Base-by-base conservation (phyloP, 2,888 invertebrate species). In the Ophion obscuratus region DNA sequence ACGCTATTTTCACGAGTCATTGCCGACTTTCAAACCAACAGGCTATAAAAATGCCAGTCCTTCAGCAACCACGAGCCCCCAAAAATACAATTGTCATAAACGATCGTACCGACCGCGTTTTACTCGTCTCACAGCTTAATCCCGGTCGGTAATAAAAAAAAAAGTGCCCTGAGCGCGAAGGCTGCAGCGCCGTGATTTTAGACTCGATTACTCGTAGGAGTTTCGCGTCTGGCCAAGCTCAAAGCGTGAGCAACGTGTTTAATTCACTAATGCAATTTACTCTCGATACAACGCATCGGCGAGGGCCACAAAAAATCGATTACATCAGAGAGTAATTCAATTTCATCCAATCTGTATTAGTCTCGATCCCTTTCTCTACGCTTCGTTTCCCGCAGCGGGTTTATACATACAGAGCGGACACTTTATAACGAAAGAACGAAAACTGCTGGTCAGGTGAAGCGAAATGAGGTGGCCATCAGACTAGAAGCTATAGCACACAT, bases 391-490 rank as follows among this genome's bases (percentile, higher is more conserved):
- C 11, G 11, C 57, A 78, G 61, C 74, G 64, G 64, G 81, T 75
- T 84, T 84, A 80, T 80, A 31, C 73, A 76, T 59, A 78, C 68
- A 77, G 66, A 66, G 67, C 81, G 61, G 77, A 73, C 84, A 75
- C 64, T 62, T 81, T 78, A 74, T 70, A 81, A 78, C 70, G 85
- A 81, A 77, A 66, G 71, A 81, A 70, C 78, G 78, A 83, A 83
- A 83, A 61, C 36, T 75, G 66, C 66, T 44, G 81, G 78, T 81
- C 85, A 85, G 78, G 74, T 79, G 78, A 85, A 81, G 40, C 74
- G 81, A 85, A 82, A 74, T 83, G 77, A 71, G 66, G 71, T 74
- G 81, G 85, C 70, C 74, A 81, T 85, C 74, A n/a, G 78, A 75
- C 78, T 78, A 74, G 64, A 84, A 64, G 70, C 75, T 70, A 64